A percentile compares a stretch with the other conserved stretches of the same genome.
phyloP scores from a whole-genome alignment of 1,140 invertebrate genomes.

The Drosophila pseudoobscura region DNA sequence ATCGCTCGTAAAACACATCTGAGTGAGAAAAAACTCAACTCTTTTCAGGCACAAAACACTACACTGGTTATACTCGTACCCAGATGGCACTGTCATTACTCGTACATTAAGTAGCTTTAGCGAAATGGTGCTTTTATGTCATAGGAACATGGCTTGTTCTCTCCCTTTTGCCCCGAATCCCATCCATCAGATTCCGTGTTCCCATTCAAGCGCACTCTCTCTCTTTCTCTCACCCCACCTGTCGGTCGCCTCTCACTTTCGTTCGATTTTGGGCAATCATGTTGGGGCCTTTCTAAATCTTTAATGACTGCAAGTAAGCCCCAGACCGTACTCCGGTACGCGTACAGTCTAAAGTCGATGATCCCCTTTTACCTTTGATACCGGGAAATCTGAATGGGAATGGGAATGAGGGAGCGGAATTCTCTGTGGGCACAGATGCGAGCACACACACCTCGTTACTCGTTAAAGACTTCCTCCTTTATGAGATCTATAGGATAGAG shows the following conservation, averaged over 20 bases:
- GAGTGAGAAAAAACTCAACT: no score
- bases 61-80: no score
- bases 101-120: no score
- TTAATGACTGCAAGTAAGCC: conserved; percentile 22
- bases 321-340: no score
- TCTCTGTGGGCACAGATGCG: conserved; percentile 15
- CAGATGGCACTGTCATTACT: no score
- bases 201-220: conserved; percentile 19
- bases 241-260: conserved; percentile 42
- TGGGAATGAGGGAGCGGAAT: conserved; percentile 1
- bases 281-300: conserved; percentile 52
- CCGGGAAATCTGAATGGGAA: no score
- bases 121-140: no score
- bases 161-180: background rate
- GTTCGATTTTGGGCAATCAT: conserved; percentile 32
- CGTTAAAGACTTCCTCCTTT: conserved; percentile 41
- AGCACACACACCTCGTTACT: conserved; percentile 1
- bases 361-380: conserved; percentile 37
- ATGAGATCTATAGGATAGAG: conserved; percentile 24
- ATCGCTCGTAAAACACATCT: no score
- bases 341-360: conserved; percentile 8
- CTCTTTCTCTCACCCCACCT: conserved; percentile 32
- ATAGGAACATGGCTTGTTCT: background rate
- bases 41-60: no score
- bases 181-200: background rate